Conservation (phyloP, 2,888 invertebrate species). For the Philhelius pedissequus region DNA sequence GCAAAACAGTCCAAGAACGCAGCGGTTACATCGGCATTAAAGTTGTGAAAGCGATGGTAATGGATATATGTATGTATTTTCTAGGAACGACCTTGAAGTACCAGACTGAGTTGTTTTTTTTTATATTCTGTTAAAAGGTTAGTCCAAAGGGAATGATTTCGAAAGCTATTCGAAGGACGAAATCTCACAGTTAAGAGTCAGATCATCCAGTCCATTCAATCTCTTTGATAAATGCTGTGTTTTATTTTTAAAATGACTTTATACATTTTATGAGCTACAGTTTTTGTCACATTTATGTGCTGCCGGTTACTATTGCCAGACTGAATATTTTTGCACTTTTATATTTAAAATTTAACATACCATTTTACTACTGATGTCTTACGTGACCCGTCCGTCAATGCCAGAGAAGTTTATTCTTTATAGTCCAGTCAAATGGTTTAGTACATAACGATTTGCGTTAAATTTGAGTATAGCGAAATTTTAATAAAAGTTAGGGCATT, state of each 20-base stretch:
- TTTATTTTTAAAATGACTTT: background rate
- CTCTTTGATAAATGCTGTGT: background rate
- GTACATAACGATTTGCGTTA: too few relatives aligned
- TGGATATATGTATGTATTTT: constrained; percentile 50
- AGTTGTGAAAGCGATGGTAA: constrained; percentile 41
- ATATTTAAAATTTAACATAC: background rate
- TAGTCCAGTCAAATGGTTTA: too few relatives aligned
- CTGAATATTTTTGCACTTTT: background rate
- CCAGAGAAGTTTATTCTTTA: too few relatives aligned
- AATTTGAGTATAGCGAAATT: too few relatives aligned
- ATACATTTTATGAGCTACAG: background rate
- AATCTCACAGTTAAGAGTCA: background rate
- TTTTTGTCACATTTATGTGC: background rate
- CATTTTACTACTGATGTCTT: background rate
- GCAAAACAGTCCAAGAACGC: constrained; percentile 30
- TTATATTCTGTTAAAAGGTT: background rate
- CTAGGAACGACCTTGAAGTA: constrained; percentile 34
- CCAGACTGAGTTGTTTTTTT: background rate
- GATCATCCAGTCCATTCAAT: background rate
- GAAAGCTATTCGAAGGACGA: constrained; percentile 7
- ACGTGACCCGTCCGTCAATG: background rate
- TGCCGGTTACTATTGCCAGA: background rate
- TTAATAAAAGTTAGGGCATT: too few relatives aligned
- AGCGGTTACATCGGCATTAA: constrained; percentile 10
- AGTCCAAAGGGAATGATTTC: background rate